These are phyloP conservation scores for Dasypus novemcinctus DNA, from an alignment of 2,113 vertebrate genomes.

Conservation along the genomic window DNA sequence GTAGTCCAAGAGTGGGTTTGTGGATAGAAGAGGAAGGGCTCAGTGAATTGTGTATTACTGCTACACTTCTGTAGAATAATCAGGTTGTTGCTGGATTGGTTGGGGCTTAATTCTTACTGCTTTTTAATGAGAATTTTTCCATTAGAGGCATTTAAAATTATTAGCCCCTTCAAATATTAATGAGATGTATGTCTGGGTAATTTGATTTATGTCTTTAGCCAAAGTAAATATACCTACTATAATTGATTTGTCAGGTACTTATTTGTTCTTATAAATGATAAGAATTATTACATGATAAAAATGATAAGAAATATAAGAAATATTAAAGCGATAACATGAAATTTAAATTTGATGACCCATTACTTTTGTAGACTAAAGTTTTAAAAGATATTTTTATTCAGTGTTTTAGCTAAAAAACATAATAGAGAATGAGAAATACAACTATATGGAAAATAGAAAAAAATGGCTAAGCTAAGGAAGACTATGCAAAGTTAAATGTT, in stretches of 20 bases:
- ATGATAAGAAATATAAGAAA: too few relatives aligned
- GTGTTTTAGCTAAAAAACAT: constrained; percentile 51
- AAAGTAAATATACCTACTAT: neutral
- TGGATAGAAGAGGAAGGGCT: neutral
- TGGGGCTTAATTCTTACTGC: neutral
- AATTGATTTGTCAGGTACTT: constrained; percentile 47
- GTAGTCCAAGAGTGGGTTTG: neutral
- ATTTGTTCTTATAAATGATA: constrained; percentile 20
- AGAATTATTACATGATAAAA: neutral
- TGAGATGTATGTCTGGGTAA: neutral
- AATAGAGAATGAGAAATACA: constrained; percentile 44
- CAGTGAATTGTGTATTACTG: neutral
- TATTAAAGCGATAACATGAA: constrained; percentile 20
- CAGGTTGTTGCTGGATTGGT: neutral
- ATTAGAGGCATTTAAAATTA: constrained; percentile 35
- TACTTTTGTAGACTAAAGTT: constrained; percentile 18
- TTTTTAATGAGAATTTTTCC: constrained; percentile 44
- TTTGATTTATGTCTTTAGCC: constrained; percentile 23
- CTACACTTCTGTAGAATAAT: neutral
- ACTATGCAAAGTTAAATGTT: neutral
- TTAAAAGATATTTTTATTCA: constrained; percentile 49
- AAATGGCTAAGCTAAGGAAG: constrained; percentile 20
- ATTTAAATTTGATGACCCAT: constrained; percentile 43
- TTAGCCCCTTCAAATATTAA: neutral
- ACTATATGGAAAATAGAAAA: constrained; percentile 66